A percentile compares a stretch with the other conserved stretches of the same genome.
Evolutionary conservation across 2,113 vertebrate genomes (phyloP).

Genomic region (Ondatra zibethicus): DNA sequence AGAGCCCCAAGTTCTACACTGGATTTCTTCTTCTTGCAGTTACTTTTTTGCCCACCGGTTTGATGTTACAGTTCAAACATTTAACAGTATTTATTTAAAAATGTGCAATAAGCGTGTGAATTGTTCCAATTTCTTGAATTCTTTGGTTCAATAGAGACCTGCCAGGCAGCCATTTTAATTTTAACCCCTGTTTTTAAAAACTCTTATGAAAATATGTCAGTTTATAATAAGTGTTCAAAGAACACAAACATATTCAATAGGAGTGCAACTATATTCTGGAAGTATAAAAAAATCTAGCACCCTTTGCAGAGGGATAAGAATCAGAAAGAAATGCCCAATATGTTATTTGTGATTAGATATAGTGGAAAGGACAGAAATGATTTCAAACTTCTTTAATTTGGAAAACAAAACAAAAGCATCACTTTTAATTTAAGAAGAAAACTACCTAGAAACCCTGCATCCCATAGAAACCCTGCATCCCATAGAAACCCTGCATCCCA

Average conservation of each 20-base stretch:
- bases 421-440: conserved; percentile 53
- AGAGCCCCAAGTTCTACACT: background rate
- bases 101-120: background rate
- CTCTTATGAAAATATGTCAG: conserved; percentile 13
- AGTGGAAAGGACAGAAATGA: background rate
- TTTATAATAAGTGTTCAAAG: background rate
- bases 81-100: conserved; percentile 22
- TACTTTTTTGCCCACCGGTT: background rate
- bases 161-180: conserved; percentile 24
- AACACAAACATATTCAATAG: background rate
- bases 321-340: background rate
- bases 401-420: background rate
- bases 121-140: conserved; percentile 24
- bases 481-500: background rate
- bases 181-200: conserved; percentile 39
- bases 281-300: background rate
- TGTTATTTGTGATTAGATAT: background rate
- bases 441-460: background rate
- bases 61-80: background rate
- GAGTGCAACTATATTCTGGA: background rate
- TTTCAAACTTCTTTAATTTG: conserved; percentile 50
- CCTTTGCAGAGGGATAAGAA: background rate
- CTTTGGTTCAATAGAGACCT: background rate
- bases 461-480: background rate
- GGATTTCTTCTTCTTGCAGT: background rate